These are phyloP conservation scores for Lasius fuliginosus DNA, from an alignment of 2,888 invertebrate genomes.

Conservation along the genomic window DNA sequence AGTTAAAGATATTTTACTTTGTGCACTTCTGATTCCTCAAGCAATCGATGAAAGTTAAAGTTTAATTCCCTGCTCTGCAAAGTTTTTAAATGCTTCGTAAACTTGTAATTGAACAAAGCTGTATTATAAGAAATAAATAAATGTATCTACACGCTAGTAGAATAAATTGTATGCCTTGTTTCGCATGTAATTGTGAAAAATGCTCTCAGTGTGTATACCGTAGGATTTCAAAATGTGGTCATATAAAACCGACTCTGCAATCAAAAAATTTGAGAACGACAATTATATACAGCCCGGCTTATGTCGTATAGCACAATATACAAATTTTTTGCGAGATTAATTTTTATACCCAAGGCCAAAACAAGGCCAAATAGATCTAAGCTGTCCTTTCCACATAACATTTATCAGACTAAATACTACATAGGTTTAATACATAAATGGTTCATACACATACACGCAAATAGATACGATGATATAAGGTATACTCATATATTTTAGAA, in stretches of 20 bases:
- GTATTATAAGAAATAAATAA: background rate
- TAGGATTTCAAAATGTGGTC: background rate
- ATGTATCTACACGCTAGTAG: background rate
- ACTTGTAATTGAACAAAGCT: background rate
- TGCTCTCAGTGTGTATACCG: background rate
- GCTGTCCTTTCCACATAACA: background rate
- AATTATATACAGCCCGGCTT: background rate
- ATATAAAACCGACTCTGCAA: background rate
- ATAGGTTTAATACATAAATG: background rate
- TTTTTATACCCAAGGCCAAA: background rate
- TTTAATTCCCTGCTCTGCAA: conserved; percentile 3
- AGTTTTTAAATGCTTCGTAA: background rate
- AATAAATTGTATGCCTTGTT: background rate
- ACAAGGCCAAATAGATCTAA: background rate
- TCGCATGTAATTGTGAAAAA: background rate
- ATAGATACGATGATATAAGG: too few relatives aligned
- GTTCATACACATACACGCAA: background rate
- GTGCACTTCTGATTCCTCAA: conserved; percentile 5
- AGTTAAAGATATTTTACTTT: conserved; percentile 12
- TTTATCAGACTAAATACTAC: background rate
- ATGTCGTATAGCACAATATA: background rate
- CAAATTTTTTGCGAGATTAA: background rate
- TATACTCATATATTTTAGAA: background rate
- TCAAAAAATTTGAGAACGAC: background rate
- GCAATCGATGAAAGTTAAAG: conserved; percentile 22